These are phyloP conservation scores for Polymixis flavicincta DNA, from an alignment of 2,888 invertebrate species.

Conservation along the genomic window DNA sequence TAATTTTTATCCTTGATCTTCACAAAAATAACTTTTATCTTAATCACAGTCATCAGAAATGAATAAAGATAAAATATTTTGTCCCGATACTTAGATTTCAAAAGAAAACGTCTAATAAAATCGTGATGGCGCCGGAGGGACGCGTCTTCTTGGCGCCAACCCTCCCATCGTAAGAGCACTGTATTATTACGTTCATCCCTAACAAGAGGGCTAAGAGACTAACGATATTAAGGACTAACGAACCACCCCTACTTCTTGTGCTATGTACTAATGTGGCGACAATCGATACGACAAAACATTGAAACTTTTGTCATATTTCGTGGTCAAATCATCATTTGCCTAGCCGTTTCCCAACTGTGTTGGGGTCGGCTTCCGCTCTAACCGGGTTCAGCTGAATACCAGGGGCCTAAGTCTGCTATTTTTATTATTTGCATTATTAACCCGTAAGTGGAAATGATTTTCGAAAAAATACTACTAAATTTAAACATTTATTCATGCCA, in stretches of 20 bases:
- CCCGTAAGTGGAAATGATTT: too few relatives aligned
- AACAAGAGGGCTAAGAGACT: slow-evolving; percentile 56
- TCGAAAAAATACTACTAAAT: too few relatives aligned
- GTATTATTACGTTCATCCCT: slow-evolving; percentile 57
- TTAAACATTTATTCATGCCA: too few relatives aligned
- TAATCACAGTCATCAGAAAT: slow-evolving; percentile 3
- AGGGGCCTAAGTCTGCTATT: too few relatives aligned
- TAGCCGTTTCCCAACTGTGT: too few relatives aligned
- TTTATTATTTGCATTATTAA: too few relatives aligned
- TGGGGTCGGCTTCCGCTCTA: too few relatives aligned
- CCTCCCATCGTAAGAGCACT: slow-evolving; percentile 36
- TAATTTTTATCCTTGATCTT: too few relatives aligned
- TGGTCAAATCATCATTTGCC: too few relatives aligned
- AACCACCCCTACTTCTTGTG: neutral
- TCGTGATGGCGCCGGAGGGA: slow-evolving; percentile 73
- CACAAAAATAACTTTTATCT: neutral
- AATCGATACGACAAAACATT: neutral
- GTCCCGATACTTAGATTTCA: slow-evolving; percentile 57
- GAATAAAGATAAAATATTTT: slow-evolving; percentile 26
- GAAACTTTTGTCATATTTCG: too few relatives aligned
- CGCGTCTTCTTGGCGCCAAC: slow-evolving; percentile 79
- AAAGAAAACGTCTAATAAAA: slow-evolving; percentile 66
- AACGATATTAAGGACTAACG: slow-evolving; percentile 53
- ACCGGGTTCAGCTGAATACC: too few relatives aligned
- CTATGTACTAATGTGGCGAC: neutral